Evolutionary conservation across 2,797 vertebrate genomes (phyloP).

Genomic region (Scomberomorus guttatus): DNA sequence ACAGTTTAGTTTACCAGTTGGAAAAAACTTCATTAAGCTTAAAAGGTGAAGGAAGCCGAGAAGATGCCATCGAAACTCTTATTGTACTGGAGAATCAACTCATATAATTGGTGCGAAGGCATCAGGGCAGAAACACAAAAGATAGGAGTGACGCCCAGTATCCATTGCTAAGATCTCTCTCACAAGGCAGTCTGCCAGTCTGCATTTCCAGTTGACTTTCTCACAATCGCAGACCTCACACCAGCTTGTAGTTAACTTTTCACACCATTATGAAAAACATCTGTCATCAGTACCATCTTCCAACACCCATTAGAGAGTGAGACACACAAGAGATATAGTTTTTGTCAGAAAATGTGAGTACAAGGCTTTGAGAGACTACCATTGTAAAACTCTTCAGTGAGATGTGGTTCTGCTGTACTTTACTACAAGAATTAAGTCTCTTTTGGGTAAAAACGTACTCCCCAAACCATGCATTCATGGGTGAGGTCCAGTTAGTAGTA

Average conservation of each 20-base stretch:
- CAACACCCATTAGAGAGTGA: too few relatives aligned
- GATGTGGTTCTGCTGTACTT: too few relatives aligned
- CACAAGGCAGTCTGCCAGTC: neutral
- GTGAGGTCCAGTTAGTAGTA: slow-evolving; percentile 63
- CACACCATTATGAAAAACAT: neutral
- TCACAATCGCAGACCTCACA: neutral
- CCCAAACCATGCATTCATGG: slow-evolving; percentile 83
- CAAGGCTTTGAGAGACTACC: too few relatives aligned
- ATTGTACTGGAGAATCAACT: neutral
- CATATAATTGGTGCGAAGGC: neutral
- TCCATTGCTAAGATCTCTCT: slow-evolving; percentile 15
- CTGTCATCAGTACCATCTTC: neutral
- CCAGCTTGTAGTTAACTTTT: neutral
- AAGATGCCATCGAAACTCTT: neutral
- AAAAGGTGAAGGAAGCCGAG: neutral
- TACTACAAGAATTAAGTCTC: neutral
- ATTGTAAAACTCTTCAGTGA: too few relatives aligned
- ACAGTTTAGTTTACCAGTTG: neutral
- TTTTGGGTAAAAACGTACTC: slow-evolving; percentile 76
- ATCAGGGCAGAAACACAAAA: neutral
- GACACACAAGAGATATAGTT: too few relatives aligned
- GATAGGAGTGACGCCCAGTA: neutral
- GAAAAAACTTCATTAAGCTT: too few relatives aligned
- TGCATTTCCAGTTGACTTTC: neutral
- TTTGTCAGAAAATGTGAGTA: too few relatives aligned